These are phyloP conservation scores for Marmota monax DNA, from an alignment of 2,113 vertebrate species.

Conservation along the genomic window DNA sequence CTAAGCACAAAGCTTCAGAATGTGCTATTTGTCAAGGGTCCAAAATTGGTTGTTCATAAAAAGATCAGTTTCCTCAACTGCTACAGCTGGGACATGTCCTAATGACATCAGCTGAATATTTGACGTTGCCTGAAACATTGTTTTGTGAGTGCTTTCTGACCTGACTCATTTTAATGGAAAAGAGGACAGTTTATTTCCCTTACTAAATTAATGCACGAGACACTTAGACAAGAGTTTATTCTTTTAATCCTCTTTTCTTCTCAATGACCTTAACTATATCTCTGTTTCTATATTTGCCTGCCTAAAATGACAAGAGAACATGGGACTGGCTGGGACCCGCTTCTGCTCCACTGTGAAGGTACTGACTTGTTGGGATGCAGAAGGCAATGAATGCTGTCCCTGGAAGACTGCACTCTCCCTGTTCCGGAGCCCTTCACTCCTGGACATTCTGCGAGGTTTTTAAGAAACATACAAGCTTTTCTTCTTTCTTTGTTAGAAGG, in stretches of 20 bases:
- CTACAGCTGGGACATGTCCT: not conserved
- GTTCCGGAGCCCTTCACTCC: not conserved
- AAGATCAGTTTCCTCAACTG: not conserved
- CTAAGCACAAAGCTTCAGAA: constrained; percentile 40
- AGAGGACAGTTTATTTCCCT: not conserved
- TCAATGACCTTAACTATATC: not conserved
- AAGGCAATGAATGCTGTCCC: not conserved
- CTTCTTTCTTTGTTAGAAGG: not conserved
- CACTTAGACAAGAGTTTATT: not conserved
- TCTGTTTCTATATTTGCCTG: not conserved
- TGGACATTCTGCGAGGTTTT: not conserved
- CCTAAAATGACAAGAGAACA: not conserved
- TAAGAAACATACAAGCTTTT: not conserved
- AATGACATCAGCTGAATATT: constrained; percentile 6
- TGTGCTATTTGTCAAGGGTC: not conserved
- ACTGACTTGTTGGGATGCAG: not conserved
- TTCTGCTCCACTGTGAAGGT: not conserved
- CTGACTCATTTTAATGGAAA: not conserved
- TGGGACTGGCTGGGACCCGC: not conserved
- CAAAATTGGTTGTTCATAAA: not conserved
- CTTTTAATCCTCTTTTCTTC: not conserved
- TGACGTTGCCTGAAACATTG: not conserved
- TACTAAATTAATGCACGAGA: not conserved
- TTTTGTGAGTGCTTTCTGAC: constrained; percentile 4
- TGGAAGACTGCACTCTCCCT: not conserved